Evolutionary conservation across 2,113 vertebrate species (phyloP), one percentile per base, ranked within the genome.

Genomic region (Anolis carolinensis): DNA sequence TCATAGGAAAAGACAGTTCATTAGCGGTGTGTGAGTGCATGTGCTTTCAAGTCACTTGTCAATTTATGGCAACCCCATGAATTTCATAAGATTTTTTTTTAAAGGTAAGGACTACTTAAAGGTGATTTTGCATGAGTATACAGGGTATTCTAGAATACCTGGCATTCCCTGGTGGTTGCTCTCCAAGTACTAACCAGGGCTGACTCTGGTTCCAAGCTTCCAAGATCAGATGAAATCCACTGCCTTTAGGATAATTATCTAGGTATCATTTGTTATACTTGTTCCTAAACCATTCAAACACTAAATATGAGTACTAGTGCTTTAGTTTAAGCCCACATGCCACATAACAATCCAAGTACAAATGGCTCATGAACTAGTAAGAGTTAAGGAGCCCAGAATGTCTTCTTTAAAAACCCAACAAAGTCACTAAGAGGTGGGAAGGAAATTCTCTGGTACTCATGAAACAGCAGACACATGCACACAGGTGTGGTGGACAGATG

Each of bases 391-490:
- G 34, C 4, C 13, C 27, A 52, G 79, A 36, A 20, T 65, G 39
- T 44, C 39, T 44, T 44, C 39, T 65, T 65, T 6, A 65, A 65
- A 65, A 65, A 65, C 3, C 63, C 63, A 25, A 65, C 63, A 65
- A 72, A 81, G 68, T 10, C 84, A 75, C 50, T 3, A 1, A 39
- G 5, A 44, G 48, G 1, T 52, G 79, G 32, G 59, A n/a, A 90
- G 72, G 55, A 86, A 79, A 34, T 5, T 8, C 79, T 81, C 82
- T n/a, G 62, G 25, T 48, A 82, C 36, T 1, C 39, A 68, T 18
- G 84, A 62, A 87, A 88, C 90, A 27, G 67, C 44, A 73, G 72
- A 92, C 88, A 85, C 80, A 65, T 5, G 63, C 82, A 59, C 50
- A 80, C 79, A 75, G 62, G 2, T 77, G 44, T 18, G 55, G 72